phyloP scores from a whole-genome alignment of 2,888 invertebrate species.

The Drosophila rubida region DNA sequence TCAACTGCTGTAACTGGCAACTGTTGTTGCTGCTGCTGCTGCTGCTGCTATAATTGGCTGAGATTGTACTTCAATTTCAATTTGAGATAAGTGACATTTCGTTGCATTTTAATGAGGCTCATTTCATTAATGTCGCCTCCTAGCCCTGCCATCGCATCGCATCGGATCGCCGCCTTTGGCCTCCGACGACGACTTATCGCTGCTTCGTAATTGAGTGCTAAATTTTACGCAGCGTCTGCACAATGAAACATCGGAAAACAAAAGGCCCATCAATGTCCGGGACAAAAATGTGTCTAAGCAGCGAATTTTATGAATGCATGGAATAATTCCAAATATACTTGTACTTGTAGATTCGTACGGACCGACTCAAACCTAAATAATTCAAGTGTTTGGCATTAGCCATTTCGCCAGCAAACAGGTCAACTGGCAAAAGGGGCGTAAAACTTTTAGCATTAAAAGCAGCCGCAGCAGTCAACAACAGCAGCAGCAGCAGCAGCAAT shows the following conservation, averaged over 20 bases:
- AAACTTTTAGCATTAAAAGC: constrained; percentile 69
- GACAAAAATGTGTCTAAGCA: constrained; percentile 60
- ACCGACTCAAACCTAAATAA: constrained; percentile 57
- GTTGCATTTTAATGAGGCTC: constrained; percentile 80
- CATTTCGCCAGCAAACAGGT: constrained; percentile 28
- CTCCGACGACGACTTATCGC: constrained; percentile 58
- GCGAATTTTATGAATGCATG: constrained; percentile 78
- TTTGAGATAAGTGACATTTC: constrained; percentile 81
- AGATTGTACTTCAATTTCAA: constrained; percentile 73
- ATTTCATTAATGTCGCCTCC: constrained; percentile 60
- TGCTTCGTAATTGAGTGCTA: constrained; percentile 70
- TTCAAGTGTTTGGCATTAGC: constrained; percentile 65
- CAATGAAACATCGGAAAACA: constrained; percentile 30
- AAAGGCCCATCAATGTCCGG: constrained; percentile 43
- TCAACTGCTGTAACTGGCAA: constrained; percentile 24
- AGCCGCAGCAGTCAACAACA: constrained; percentile 48
- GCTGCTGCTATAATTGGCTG: constrained; percentile 50
- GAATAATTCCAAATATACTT: constrained; percentile 60
- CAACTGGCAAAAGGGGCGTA: constrained; percentile 50
- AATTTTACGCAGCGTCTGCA: constrained; percentile 72
- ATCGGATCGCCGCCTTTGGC: constrained; percentile 3
- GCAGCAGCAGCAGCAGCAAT: constrained; percentile 29
- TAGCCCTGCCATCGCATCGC: background rate
- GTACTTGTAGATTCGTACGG: constrained; percentile 4
- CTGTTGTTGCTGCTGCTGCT: constrained; percentile 42